These are phyloP conservation scores for Phrynocephalus forsythii DNA, from an alignment of 2,797 vertebrate genomes.

Conservation along the genomic window DNA sequence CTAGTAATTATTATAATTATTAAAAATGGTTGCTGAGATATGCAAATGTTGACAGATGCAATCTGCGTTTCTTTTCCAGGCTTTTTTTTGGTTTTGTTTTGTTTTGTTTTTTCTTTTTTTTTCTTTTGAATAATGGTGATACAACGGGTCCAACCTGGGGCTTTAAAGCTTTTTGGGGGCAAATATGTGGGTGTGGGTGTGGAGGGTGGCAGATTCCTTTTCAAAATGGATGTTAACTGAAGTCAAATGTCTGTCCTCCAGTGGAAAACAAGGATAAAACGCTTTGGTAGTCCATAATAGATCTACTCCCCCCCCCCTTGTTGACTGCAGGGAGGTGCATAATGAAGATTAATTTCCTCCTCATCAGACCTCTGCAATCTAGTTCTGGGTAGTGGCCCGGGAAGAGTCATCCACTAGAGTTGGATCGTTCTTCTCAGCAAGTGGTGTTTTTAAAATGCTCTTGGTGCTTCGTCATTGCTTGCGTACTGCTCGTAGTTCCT, in stretches of 20 bases:
- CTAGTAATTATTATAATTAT: conserved; percentile 23
- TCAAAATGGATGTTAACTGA: conserved; percentile 22
- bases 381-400: background rate
- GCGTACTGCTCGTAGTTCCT: background rate
- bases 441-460: background rate
- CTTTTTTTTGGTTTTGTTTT: background rate
- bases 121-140: background rate
- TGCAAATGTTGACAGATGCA: conserved; percentile 18
- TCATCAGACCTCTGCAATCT: background rate
- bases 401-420: background rate
- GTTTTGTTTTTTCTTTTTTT: too few species aligned
- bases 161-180: background rate
- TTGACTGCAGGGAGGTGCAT: background rate
- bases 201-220: background rate
- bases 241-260: conserved; percentile 10
- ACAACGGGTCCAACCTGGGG: background rate
- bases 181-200: background rate
- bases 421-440: background rate
- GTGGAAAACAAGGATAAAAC: background rate
- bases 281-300: background rate
- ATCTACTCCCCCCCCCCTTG: background rate
- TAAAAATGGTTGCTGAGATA: background rate
- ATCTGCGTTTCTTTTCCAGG: background rate
- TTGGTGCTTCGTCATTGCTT: background rate
- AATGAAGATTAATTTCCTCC: background rate